Evolutionary conservation across 2,888 invertebrate genomes (phyloP).

Genomic region (Hirtodrosophila histrioides): DNA sequence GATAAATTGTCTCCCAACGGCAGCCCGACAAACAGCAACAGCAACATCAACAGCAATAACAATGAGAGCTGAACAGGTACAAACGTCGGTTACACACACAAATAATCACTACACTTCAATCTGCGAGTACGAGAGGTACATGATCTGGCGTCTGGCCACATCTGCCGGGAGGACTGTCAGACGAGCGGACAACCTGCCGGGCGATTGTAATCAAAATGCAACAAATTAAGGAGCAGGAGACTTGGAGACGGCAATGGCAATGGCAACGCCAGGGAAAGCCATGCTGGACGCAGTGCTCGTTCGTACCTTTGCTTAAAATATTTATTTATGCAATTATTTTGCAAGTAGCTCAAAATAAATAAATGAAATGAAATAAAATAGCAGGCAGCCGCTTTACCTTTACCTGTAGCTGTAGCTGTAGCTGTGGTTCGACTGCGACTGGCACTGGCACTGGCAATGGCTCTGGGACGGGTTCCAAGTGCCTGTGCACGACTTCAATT

Average conservation of each 20-base stretch:
- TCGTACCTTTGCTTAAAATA: conserved; percentile 77
- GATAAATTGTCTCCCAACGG: conserved; percentile 68
- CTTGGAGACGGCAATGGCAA: conserved; percentile 19
- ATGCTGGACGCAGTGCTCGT: conserved; percentile 28
- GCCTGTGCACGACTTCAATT: conserved; percentile 72
- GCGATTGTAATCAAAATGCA: conserved; percentile 79
- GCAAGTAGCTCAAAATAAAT: conserved; percentile 82
- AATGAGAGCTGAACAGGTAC: conserved; percentile 53
- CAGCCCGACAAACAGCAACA: conserved; percentile 28
- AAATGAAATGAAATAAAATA: conserved; percentile 79
- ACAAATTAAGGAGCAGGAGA: conserved; percentile 72
- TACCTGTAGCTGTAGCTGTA: conserved; percentile 19
- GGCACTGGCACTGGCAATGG: conserved; percentile 16
- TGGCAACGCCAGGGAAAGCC: conserved; percentile 18
- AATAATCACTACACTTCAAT: conserved; percentile 76
- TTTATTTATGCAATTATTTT: conserved; percentile 83
- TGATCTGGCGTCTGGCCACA: conserved; percentile 43
- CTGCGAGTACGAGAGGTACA: conserved; percentile 32
- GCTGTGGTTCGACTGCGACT: conserved; percentile 12
- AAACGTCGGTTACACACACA: conserved; percentile 42
- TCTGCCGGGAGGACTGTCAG: conserved; percentile 52
- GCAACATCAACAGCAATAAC: conserved; percentile 32
- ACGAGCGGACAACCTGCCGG: conserved; percentile 48
- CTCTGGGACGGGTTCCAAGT: conserved; percentile 42
- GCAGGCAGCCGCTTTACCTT: conserved; percentile 41